Evolutionary conservation across 2,888 invertebrate species (phyloP).

Genomic region (Hermaeophaga mercurialis): DNA sequence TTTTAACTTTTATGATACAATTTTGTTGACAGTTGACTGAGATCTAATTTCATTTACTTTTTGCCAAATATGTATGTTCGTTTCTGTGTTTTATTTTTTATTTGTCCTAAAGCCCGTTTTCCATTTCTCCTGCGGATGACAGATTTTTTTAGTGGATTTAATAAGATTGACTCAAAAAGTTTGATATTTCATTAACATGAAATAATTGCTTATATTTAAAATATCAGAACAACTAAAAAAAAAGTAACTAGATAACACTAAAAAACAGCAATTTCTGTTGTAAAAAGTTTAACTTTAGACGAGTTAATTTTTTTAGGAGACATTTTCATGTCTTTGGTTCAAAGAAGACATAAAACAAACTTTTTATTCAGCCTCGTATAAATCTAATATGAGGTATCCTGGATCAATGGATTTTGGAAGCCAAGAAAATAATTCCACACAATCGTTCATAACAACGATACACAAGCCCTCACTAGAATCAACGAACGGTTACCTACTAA

Average conservation of each 20-base stretch:
- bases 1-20: too few species aligned
- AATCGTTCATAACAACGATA: not conserved
- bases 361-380: not conserved
- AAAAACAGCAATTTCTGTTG: not conserved
- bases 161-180: too few species aligned
- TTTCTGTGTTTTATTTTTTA: too few species aligned
- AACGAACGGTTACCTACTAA: not conserved
- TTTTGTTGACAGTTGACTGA: too few species aligned
- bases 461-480: constrained; percentile 5
- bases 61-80: too few species aligned
- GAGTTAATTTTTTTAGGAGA: constrained; percentile 7
- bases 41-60: too few species aligned
- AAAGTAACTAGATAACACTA: too few species aligned
- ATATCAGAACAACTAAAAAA: not conserved
- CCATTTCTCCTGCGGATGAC: too few species aligned
- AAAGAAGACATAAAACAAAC: constrained; percentile 1
- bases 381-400: not conserved
- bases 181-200: too few species aligned
- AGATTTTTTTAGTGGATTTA: too few species aligned
- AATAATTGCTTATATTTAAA: not conserved
- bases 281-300: not conserved
- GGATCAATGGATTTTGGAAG: not conserved
- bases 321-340: constrained; percentile 2
- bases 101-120: too few species aligned
- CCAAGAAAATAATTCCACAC: constrained; percentile 1